Evolutionary conservation across 2,113 vertebrate species (phyloP).

Genomic region (Pituophis catenifer): DNA sequence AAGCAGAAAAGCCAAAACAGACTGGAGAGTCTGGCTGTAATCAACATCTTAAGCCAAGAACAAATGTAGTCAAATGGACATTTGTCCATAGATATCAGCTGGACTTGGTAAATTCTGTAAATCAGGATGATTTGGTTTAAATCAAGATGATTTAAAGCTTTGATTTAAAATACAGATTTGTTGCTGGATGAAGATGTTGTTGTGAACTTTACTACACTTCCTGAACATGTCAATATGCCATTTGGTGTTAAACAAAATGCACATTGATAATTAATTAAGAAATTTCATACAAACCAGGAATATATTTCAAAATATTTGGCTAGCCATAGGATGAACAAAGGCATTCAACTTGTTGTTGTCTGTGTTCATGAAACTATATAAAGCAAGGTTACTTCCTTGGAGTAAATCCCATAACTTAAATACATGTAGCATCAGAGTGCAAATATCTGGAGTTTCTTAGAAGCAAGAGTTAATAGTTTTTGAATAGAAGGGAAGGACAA

Average conservation of each 20-base stretch:
- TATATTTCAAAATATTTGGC: neutral
- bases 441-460: neutral
- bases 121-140: neutral
- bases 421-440: too few species aligned
- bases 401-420: neutral
- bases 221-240: neutral
- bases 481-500: neutral
- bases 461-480: neutral
- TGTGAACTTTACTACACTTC: neutral
- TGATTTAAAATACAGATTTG: neutral
- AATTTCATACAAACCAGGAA: neutral
- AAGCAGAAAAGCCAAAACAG: slow-evolving; percentile 16
- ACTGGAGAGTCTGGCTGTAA: neutral
- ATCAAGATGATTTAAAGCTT: neutral
- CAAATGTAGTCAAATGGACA: neutral
- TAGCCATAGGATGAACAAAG: neutral
- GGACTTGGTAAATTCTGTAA: neutral
- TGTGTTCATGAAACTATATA: neutral
- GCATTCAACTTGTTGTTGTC: neutral
- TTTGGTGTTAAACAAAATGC: neutral
- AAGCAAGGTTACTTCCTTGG: neutral
- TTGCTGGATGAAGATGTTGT: neutral
- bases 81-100: neutral
- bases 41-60: neutral
- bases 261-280: neutral